A percentile compares a stretch with the other conserved stretches of the same genome.
phyloP scores from a whole-genome alignment of 2,113 vertebrate genomes.

The Chloroceryle aenea region DNA sequence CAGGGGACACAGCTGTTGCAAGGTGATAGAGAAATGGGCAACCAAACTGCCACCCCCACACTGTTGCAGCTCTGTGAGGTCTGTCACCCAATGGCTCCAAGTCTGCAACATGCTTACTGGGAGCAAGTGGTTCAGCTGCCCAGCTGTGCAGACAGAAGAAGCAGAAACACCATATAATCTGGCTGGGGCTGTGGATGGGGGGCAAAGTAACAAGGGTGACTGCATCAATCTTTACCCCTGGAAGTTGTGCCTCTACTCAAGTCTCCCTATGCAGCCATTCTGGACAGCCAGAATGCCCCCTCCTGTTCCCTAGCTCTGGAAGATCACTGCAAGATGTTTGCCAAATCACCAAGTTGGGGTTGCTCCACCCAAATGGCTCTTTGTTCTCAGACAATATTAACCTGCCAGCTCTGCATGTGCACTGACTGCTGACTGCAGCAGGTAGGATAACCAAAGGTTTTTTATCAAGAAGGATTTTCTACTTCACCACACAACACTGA shows the following conservation, averaged over 20 bases:
- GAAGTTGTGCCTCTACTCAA: neutral
- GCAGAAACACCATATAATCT: neutral
- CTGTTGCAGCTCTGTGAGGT: fast-evolving
- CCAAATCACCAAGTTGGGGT: neutral
- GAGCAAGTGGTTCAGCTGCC: neutral
- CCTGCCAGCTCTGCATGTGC: neutral
- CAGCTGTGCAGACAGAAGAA: neutral
- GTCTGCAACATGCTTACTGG: neutral
- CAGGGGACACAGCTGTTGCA: neutral
- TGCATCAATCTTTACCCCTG: neutral
- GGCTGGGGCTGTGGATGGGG: fast-evolving
- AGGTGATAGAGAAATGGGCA: neutral
- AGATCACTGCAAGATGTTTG: fast-evolving
- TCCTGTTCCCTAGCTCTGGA: neutral
- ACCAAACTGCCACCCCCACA: fast-evolving
- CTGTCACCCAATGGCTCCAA: neutral
- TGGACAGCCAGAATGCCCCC: neutral
- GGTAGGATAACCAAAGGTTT: neutral
- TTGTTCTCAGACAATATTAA: neutral
- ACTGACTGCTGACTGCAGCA: neutral
- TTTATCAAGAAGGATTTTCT: neutral
- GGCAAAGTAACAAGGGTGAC: neutral
- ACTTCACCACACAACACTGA: neutral
- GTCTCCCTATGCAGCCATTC: neutral
- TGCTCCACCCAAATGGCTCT: neutral